Base-by-base conservation (phyloP, 2,888 invertebrate genomes). In the Ellobium chinense region DNA sequence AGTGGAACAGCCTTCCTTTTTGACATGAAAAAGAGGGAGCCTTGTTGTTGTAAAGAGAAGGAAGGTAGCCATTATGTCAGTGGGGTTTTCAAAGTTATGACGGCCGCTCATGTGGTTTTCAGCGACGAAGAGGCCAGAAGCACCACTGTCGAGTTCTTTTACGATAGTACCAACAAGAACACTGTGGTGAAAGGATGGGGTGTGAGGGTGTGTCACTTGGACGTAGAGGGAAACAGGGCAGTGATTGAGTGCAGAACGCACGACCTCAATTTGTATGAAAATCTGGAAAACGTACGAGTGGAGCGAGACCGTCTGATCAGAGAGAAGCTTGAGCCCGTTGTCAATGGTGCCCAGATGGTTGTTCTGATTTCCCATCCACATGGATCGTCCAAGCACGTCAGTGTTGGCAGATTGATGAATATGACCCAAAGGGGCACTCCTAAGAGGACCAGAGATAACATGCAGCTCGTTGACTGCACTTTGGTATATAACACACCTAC, bases 351-450 rank as follows among this genome's bases (percentile, higher is more conserved):
- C 5, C 54, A 31, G n/a, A 65, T 65, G 54, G n/a, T 21, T 24
- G 65, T 75, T 1, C 1, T 75, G 29, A 75, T 75, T 21, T 75
- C 75, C 7, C 75, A 75, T n/a, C 75, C 75, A 0, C 75, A 75
- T 54, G 75, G 75, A 2, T 34, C 37, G 63, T 65, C 56, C n/a
- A 75, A 75, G 14, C 75, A 56, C 1, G 56, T 75, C 46, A 27
- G 54, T n/a, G 4, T 75, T 31, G 75, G 75, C 7, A 34, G 4
- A 9, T 27, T 65, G 1, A 63, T 34, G 36, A 24, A 54, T 1
- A 24, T 27, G 29, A 54, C 34, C 14, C 2, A 31, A n/a, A 18
- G 21, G 7, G 75, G 65, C 21, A 54, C n/a, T 9, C 34, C n/a
- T 1, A 75, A 31, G 21, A 63, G 24, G 14, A 75, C 65, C 1